phyloP scores from a whole-genome alignment of 2,113 vertebrate genomes.

The Cephalopholis sonnerati region DNA sequence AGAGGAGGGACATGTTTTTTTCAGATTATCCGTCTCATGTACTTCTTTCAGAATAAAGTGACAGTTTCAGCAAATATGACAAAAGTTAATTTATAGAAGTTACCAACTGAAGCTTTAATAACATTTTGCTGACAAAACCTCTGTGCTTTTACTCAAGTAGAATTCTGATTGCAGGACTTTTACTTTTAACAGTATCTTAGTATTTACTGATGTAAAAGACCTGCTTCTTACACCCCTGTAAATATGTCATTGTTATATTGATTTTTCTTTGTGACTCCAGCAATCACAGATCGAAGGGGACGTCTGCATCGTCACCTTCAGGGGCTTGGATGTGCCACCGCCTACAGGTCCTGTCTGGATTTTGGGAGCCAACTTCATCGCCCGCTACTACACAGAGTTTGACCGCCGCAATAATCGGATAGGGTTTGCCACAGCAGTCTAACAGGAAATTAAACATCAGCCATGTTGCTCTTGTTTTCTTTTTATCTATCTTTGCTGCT shows the following conservation, averaged over 20 bases:
- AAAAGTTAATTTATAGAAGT: too few species aligned
- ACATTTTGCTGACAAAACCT: background rate
- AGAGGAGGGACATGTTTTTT: too few species aligned
- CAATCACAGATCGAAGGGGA: slow-evolving; percentile 88
- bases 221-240: too few species aligned
- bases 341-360: slow-evolving; percentile 95
- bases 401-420: slow-evolving; percentile 94
- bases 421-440: slow-evolving; percentile 93
- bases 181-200: background rate
- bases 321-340: slow-evolving; percentile 91
- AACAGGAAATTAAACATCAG: slow-evolving; percentile 61
- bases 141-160: background rate
- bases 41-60: too few species aligned
- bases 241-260: too few species aligned
- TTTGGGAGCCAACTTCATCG: slow-evolving; percentile 95
- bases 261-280: slow-evolving; percentile 82
- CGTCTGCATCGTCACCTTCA: slow-evolving; percentile 91
- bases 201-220: too few species aligned
- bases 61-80: too few species aligned
- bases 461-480: background rate
- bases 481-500: slow-evolving; percentile 24
- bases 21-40: too few species aligned
- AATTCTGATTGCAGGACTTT: background rate
- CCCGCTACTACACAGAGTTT: slow-evolving; percentile 95
- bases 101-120: too few species aligned